Conservation (phyloP, 2,797 vertebrate species). For the Psittacula derbiana region DNA sequence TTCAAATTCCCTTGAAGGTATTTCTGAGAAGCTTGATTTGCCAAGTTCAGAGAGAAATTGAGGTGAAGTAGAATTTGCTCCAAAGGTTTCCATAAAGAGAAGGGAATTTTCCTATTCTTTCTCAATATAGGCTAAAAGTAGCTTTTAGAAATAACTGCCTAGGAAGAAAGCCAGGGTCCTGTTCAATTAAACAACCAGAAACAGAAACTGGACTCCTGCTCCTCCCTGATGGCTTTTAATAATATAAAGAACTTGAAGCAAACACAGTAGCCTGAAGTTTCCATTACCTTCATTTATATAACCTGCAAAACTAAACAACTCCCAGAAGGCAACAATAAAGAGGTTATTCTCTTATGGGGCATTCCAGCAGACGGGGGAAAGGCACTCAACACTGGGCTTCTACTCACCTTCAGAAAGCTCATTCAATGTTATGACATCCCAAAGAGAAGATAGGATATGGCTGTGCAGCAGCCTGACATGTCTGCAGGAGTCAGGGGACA, state of each 20-base stretch:
- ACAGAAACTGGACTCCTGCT: not conserved
- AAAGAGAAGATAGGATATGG: not conserved
- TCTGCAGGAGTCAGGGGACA: not conserved
- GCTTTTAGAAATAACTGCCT: not conserved
- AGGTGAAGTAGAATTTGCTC: not conserved
- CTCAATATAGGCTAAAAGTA: not conserved
- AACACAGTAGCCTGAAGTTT: not conserved
- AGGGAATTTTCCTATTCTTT: not conserved
- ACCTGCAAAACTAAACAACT: not conserved
- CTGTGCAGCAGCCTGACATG: not conserved
- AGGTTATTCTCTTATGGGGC: not conserved
- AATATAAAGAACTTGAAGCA: not conserved
- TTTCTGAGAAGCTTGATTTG: not conserved
- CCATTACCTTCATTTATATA: not conserved
- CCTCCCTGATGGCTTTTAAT: not conserved
- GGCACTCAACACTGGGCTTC: not conserved
- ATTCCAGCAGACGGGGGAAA: not conserved
- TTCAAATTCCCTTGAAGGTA: not conserved
- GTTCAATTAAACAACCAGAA: not conserved
- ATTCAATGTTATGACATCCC: fast-evolving
- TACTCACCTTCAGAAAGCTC: not conserved
- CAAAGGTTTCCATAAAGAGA: not conserved
- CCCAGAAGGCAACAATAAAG: not conserved
- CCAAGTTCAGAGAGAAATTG: not conserved
- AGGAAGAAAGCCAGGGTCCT: not conserved